A percentile compares a stretch with the other conserved stretches of the same genome.
Conservation (phyloP, 2,113 vertebrate genomes). For the Setophaga kirtlandii region DNA sequence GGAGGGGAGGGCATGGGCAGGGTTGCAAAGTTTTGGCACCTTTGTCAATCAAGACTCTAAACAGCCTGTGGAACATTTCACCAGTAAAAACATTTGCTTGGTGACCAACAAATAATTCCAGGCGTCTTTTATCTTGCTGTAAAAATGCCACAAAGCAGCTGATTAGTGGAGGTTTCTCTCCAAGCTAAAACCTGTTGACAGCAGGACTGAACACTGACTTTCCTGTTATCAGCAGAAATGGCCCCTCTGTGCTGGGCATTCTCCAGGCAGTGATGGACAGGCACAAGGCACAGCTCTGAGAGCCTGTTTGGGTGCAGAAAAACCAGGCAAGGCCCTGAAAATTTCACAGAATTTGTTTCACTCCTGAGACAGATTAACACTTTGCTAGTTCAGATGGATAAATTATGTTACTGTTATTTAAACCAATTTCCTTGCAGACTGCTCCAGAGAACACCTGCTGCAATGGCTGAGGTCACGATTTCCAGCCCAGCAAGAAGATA, state of each 20-base stretch:
- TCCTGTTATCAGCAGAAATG: not conserved
- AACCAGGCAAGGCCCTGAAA: not conserved
- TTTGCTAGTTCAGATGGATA: not conserved
- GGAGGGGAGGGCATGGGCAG: not conserved
- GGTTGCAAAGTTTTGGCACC: not conserved
- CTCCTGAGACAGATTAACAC: not conserved
- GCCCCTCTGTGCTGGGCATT: not conserved
- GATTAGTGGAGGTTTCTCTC: not conserved
- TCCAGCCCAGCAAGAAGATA: not conserved
- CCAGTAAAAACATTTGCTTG: not conserved
- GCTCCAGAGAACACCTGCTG: not conserved
- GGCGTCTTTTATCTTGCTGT: not conserved
- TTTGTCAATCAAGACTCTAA: not conserved
- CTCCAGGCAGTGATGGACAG: not conserved
- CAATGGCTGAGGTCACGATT: not conserved
- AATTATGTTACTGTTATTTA: not conserved
- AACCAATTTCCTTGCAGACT: not conserved
- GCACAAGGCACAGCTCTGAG: not conserved
- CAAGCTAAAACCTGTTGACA: not conserved
- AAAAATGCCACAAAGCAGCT: not conserved
- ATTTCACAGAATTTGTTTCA: not conserved
- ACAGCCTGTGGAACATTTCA: not conserved
- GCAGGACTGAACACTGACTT: not conserved
- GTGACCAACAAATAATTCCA: slow-evolving; percentile 1
- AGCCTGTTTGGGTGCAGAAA: not conserved